Conservation (phyloP, 2,888 invertebrate genomes). For the Cheilosia scutellata region DNA sequence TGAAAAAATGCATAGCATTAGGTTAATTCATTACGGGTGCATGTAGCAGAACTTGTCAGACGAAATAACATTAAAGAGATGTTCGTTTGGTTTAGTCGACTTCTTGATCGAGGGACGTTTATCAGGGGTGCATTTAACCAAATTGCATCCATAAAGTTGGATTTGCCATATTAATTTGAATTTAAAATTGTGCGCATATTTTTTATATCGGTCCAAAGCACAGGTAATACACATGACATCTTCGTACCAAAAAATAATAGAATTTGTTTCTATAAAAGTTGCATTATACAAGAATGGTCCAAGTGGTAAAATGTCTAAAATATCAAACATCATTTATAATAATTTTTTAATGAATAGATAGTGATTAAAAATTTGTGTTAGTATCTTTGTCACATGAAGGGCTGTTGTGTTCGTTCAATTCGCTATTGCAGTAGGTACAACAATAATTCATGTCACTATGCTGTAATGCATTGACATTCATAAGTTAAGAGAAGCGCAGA, state of each 20-base stretch:
- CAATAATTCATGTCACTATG: not conserved
- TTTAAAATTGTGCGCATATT: not conserved
- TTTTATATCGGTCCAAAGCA: not conserved
- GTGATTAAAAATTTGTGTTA: too few species aligned
- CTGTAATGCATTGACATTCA: too few species aligned
- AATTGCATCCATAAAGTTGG: not conserved
- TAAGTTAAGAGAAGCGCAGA: too few species aligned
- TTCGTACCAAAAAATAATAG: not conserved
- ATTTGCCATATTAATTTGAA: not conserved
- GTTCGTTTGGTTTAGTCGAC: constrained; percentile 2
- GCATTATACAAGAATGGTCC: not conserved
- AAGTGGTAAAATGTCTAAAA: not conserved
- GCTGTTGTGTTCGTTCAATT: not conserved
- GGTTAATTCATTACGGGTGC: not conserved
- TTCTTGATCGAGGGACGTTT: constrained; percentile 3
- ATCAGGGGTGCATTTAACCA: not conserved
- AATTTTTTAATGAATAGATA: not conserved
- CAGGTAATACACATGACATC: not conserved
- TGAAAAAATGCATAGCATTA: constrained; percentile 3
- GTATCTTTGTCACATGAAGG: too few species aligned
- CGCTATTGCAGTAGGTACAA: not conserved
- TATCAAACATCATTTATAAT: not conserved
- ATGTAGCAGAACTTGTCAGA: constrained; percentile 8
- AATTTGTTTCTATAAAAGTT: not conserved
- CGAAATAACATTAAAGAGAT: constrained; percentile 18